phyloP scores from a whole-genome alignment of 2,888 invertebrate species.

The Cremastobaeus sp. region DNA sequence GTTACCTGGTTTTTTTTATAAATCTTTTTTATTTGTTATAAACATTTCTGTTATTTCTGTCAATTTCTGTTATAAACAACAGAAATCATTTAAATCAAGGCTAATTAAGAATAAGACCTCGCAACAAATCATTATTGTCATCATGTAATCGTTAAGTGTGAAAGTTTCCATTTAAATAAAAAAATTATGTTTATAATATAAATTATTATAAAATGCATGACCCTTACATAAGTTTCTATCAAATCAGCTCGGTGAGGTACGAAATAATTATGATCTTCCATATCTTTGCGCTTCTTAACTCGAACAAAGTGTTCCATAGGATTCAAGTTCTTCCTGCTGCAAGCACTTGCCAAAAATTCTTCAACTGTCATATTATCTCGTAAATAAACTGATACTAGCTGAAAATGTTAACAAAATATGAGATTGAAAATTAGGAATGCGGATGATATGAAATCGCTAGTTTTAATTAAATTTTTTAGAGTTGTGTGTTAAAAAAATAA shows the following conservation, averaged over 20 bases:
- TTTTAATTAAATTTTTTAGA: too few species aligned
- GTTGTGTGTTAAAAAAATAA: too few species aligned
- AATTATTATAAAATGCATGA: background rate
- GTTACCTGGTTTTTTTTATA: too few species aligned
- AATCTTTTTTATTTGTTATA: too few species aligned
- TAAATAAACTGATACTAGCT: constrained; percentile 89
- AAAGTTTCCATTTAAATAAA: too few species aligned
- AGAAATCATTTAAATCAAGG: too few species aligned
- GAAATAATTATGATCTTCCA: constrained; percentile 97
- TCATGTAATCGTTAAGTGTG: too few species aligned
- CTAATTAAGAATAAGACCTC: too few species aligned
- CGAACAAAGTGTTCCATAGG: constrained; percentile 97
- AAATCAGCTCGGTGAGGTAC: constrained; percentile 96
- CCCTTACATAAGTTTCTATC: constrained; percentile 95
- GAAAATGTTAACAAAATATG: constrained; percentile 61
- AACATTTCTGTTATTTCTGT: too few species aligned
- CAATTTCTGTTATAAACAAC: too few species aligned
- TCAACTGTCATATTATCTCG: constrained; percentile 96
- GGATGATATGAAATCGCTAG: too few species aligned
- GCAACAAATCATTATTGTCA: too few species aligned
- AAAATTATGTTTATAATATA: background rate
- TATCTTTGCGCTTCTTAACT: constrained; percentile 94
- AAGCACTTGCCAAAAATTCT: constrained; percentile 95
- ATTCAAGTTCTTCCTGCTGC: constrained; percentile 93
- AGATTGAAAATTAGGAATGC: constrained; percentile 7